phyloP scores from a whole-genome alignment of 2,113 vertebrate genomes.

The Atlantisia rogersi region DNA sequence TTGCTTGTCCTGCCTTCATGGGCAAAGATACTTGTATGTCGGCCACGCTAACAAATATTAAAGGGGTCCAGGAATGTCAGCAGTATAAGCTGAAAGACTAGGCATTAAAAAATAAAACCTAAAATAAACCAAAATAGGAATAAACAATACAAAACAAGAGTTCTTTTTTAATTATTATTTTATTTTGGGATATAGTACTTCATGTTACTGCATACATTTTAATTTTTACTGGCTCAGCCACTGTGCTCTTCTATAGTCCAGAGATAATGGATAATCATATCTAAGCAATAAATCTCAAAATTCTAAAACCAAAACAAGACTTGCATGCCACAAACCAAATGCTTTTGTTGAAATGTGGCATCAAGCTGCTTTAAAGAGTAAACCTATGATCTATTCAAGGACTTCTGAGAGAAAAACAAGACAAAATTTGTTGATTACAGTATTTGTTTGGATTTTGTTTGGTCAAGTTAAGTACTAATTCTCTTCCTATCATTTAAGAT shows the following conservation, averaged over 20 bases:
- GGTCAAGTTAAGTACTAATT: not conserved
- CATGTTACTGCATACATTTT: not conserved
- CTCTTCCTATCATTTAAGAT: not conserved
- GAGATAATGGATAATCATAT: not conserved
- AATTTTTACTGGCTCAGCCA: not conserved
- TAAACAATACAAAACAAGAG: not conserved
- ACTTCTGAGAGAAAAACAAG: constrained; percentile 3
- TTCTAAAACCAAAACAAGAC: not conserved
- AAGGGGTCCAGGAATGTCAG: not conserved
- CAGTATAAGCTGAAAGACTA: not conserved
- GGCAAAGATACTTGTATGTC: not conserved
- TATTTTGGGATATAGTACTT: not conserved
- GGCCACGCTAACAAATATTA: not conserved
- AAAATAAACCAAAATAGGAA: not conserved
- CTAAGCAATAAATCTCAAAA: not conserved
- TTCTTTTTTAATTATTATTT: not conserved
- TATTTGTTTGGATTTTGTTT: not conserved
- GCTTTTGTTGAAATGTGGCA: not conserved
- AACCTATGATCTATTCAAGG: not conserved
- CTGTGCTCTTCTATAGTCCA: not conserved
- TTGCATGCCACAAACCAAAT: not conserved
- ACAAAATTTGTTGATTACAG: constrained; percentile 8
- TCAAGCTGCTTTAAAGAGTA: constrained; percentile 6
- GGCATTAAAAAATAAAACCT: too few relatives aligned
- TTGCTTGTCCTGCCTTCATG: not conserved